phyloP scores from a whole-genome alignment of 1,140 invertebrate species.

The Steinernema feltiae region DNA sequence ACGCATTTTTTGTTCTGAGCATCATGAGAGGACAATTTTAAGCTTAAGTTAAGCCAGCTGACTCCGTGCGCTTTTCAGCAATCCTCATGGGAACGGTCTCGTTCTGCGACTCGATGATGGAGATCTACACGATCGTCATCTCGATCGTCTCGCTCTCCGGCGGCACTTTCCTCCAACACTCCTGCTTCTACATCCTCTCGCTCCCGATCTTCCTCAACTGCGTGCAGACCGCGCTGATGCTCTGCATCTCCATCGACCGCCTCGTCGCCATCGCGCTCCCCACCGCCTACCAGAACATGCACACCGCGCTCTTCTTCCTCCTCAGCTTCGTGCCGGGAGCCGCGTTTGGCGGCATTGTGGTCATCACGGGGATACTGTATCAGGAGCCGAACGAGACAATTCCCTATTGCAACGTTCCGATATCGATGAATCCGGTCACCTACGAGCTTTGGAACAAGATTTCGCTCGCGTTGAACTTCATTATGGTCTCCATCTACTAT shows the following conservation, averaged over 20 bases:
- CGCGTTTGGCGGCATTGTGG: not conserved
- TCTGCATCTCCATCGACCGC: not conserved
- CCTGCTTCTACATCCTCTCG: not conserved
- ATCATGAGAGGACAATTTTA: not conserved
- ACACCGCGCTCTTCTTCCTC: not conserved
- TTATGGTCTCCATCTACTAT: not conserved
- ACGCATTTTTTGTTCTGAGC: not conserved
- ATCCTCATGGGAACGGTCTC: constrained; percentile 1
- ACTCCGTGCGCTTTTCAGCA: too few species aligned
- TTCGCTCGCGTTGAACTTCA: not conserved
- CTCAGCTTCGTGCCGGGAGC: not conserved
- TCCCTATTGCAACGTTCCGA: not conserved
- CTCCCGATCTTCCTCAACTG: not conserved
- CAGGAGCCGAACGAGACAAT: not conserved
- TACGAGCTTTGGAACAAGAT: not conserved
- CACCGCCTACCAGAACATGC: not conserved
- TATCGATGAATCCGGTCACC: not conserved
- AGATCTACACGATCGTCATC: not conserved
- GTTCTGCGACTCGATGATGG: not conserved
- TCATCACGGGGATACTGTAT: not conserved
- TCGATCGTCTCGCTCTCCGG: not conserved
- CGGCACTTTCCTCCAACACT: not conserved
- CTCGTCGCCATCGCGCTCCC: not conserved
- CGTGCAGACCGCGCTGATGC: not conserved
- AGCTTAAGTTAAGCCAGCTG: not conserved